These are phyloP conservation scores for Lampropteryx suffumata DNA, from an alignment of 2,888 invertebrate genomes.

Conservation along the genomic window DNA sequence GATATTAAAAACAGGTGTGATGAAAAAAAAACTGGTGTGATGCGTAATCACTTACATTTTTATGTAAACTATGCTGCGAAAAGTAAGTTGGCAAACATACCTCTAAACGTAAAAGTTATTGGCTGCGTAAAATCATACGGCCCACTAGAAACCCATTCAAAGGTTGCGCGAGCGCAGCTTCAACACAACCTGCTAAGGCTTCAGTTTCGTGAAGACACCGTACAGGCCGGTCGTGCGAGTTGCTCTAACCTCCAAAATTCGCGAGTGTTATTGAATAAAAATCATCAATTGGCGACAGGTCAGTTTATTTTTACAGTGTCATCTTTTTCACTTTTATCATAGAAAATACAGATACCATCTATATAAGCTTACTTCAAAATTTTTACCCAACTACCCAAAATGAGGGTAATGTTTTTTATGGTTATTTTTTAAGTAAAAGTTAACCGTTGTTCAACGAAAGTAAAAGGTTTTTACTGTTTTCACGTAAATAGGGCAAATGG, in stretches of 20 bases:
- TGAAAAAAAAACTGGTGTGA: too few relatives aligned
- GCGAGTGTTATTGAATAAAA: slow-evolving; percentile 23
- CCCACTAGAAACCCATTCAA: slow-evolving; percentile 26
- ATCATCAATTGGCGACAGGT: slow-evolving; percentile 26
- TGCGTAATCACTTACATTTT: background rate
- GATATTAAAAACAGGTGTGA: too few relatives aligned
- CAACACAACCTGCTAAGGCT: slow-evolving; percentile 26
- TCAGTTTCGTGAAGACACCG: slow-evolving; percentile 39
- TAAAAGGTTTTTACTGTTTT: slow-evolving; percentile 20
- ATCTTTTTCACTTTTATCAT: too few relatives aligned
- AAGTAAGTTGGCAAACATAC: slow-evolving; percentile 24
- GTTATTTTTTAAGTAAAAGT: slow-evolving; percentile 6
- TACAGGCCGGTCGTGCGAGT: slow-evolving; percentile 30
- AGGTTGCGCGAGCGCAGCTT: slow-evolving; percentile 36
- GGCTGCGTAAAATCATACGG: slow-evolving; percentile 23
- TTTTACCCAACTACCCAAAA: too few relatives aligned
- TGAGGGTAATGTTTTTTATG: background rate
- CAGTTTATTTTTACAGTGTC: slow-evolving; percentile 25
- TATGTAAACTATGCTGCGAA: background rate
- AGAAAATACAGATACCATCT: too few relatives aligned
- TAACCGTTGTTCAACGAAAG: slow-evolving; percentile 9
- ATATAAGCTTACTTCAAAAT: too few relatives aligned
- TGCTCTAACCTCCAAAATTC: slow-evolving; percentile 2
- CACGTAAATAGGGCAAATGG: slow-evolving; percentile 2
- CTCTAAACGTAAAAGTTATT: slow-evolving; percentile 26